phyloP scores from a whole-genome alignment of 2,113 vertebrate genomes.

The Taurulus bubalis region DNA sequence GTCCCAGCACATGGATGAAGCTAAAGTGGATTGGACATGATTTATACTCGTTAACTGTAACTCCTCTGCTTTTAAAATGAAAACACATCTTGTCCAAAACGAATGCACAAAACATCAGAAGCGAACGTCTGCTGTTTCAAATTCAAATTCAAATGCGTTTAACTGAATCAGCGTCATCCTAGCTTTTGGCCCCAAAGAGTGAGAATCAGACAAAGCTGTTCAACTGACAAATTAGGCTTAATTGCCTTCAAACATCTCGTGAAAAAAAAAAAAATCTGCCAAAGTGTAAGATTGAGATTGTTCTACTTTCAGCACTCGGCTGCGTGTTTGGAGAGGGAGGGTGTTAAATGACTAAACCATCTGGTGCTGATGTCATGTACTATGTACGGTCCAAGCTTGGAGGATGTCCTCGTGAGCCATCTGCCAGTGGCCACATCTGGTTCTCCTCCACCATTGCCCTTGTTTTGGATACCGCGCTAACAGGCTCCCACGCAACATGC shows the following conservation, averaged over 20 bases:
- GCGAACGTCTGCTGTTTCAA: neutral
- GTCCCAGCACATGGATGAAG: constrained; percentile 65
- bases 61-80: neutral
- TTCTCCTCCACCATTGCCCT: constrained; percentile 67
- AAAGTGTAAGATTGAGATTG: neutral
- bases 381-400: constrained; percentile 51
- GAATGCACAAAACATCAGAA: neutral
- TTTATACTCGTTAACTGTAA: neutral
- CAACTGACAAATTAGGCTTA: constrained; percentile 5
- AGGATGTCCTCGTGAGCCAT: constrained; percentile 46
- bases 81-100: neutral
- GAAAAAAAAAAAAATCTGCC: neutral
- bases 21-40: constrained; percentile 64
- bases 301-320: neutral
- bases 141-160: constrained; percentile 2
- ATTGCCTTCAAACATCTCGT: constrained; percentile 11
- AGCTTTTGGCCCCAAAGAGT: neutral
- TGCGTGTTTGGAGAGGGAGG: constrained; percentile 46
- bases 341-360: constrained; percentile 68
- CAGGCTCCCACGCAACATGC: constrained; percentile 62
- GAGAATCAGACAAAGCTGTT: constrained; percentile 6
- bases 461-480: constrained; percentile 76
- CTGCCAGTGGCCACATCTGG: constrained; percentile 75
- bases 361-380: constrained; percentile 68
- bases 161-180: neutral